Evolutionary conservation across 2,113 vertebrate species (phyloP), one percentile per base, ranked within the genome.

Genomic region (Lepisosteus oculatus): DNA sequence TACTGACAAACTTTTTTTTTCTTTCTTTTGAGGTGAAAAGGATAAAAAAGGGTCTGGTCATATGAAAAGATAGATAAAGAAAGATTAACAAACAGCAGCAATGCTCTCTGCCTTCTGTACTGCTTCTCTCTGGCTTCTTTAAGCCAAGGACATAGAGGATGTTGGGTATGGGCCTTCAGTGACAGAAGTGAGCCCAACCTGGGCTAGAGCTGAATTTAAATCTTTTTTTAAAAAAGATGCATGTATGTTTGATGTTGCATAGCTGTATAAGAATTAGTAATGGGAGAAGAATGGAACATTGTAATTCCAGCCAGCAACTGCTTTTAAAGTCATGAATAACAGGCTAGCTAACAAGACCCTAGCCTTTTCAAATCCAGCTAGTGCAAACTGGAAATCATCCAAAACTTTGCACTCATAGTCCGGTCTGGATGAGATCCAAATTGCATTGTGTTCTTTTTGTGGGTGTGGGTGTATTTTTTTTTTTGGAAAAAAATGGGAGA

Each of bases 1-100:
- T 90, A 92, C 92, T 93, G 94, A 97, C 94, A 96, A 96, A 97
- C 94, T 94, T 95, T 95, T 95, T 94, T 75, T 90, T 90, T 90
- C 90, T 91, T 91, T 87, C 88, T 91, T 95, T 94, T 91, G 92
- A 93, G 86, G 90, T 89, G 87, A 93, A 91, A 93, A 85, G 86
- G 86, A 92, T 85, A 86, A 94, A 91, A 83, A 74, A 82, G 78
- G 75, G 83, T 76, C 80, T 84, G 87, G 84, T 80, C 81, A 80
- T 88, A 86, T 85, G 83, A 91, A 92, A 93, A 93, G 89, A 93
- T 78, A 81, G 85, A 93, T 89, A 87, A 87, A 93, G 88, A 88
- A 87, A 90, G 92, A 94, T 95, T 93, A 95, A 92, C 89, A 95
- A 94, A 94, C 86, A 94, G 86, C 91, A 90, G 88, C 87, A 87